Conservation (phyloP, 2,888 invertebrate species). For the Linnaemya tessellans region DNA sequence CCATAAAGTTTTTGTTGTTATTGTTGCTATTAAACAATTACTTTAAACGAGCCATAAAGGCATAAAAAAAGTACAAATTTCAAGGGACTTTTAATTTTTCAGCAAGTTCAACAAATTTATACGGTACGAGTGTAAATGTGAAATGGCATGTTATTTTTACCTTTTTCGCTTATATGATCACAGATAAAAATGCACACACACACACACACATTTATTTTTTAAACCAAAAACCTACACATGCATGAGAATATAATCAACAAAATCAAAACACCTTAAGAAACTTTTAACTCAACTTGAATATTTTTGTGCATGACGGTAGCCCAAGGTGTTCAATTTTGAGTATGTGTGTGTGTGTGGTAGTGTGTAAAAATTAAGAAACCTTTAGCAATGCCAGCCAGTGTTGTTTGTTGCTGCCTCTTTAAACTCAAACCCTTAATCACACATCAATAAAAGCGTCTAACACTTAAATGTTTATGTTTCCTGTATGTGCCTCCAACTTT, state of each 20-base stretch:
- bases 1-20: slow-evolving; percentile 18
- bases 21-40: slow-evolving; percentile 60
- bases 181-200: neutral
- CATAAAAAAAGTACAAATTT: slow-evolving; percentile 45
- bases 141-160: slow-evolving; percentile 40
- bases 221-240: slow-evolving; percentile 7
- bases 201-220: neutral
- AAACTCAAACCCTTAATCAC: neutral
- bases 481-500: neutral
- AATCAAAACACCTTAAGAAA: slow-evolving; percentile 52
- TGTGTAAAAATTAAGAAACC: slow-evolving; percentile 44
- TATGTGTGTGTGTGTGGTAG: neutral
- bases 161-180: slow-evolving; percentile 10
- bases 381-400: neutral
- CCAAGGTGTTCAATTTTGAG: neutral
- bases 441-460: neutral
- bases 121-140: slow-evolving; percentile 64
- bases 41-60: slow-evolving; percentile 19
- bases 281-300: slow-evolving; percentile 36
- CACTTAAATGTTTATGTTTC: slow-evolving; percentile 8
- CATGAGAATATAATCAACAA: slow-evolving; percentile 7
- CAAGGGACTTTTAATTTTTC: slow-evolving; percentile 67
- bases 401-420: neutral
- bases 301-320: neutral
- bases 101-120: slow-evolving; percentile 63